Percentiles rank a stretch among this genome's conserved stretches.
These are phyloP conservation scores for Probosciger aterrimus DNA, from an alignment of 2,113 vertebrate genomes.

Conservation along the genomic window DNA sequence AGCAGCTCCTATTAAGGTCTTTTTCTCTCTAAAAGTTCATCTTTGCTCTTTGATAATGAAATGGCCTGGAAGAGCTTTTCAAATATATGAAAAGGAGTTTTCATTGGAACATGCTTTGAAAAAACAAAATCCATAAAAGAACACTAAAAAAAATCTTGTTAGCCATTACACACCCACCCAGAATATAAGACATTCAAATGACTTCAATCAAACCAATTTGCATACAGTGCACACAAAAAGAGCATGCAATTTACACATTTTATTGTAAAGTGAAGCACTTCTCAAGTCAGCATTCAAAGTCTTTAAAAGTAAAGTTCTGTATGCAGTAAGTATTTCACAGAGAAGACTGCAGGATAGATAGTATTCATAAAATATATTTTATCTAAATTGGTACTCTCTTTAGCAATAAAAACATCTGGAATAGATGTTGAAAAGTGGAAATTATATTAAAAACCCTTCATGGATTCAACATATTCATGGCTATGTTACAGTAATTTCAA, in stretches of 20 bases:
- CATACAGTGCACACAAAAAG: neutral
- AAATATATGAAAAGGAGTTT: neutral
- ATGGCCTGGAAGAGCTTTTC: neutral
- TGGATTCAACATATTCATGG: constrained; percentile 15
- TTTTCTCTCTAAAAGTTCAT: neutral
- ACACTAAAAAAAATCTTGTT: neutral
- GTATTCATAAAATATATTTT: constrained; percentile 61
- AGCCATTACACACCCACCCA: neutral
- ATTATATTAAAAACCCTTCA: constrained; percentile 50
- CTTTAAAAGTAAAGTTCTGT: constrained; percentile 41
- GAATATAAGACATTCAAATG: neutral
- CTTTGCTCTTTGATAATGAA: neutral
- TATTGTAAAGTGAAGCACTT: constrained; percentile 37
- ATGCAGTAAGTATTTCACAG: neutral
- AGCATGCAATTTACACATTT: constrained; percentile 4
- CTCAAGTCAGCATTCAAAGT: constrained; percentile 20
- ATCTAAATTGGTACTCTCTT: constrained; percentile 51
- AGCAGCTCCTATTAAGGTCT: neutral
- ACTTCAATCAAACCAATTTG: constrained; percentile 2
- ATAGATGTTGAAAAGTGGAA: constrained; percentile 41
- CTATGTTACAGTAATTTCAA: constrained; percentile 8
- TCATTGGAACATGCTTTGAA: neutral
- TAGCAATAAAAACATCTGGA: constrained; percentile 27
- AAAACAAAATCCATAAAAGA: neutral
- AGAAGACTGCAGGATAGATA: constrained; percentile 7